These are phyloP conservation scores for Trichogramma dendrolimi DNA, from an alignment of 2,888 invertebrate genomes.

Conservation along the genomic window DNA sequence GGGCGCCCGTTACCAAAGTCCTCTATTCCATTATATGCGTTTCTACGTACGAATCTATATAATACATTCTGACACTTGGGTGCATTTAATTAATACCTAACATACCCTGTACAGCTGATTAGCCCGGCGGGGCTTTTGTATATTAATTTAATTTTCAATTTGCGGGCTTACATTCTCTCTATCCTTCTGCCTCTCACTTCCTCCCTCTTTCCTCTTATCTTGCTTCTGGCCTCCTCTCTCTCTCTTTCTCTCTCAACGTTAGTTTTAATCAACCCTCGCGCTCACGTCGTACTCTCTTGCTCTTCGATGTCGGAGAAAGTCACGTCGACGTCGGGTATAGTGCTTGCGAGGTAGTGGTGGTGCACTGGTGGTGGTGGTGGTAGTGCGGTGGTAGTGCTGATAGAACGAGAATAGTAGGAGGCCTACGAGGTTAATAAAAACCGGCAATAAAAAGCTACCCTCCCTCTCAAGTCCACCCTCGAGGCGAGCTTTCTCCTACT, in stretches of 20 bases:
- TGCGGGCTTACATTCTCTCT: constrained; percentile 50
- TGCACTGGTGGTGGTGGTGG: constrained; percentile 7
- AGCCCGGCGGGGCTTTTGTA: constrained; percentile 50
- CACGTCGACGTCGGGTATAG: background rate
- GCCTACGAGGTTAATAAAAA: constrained; percentile 49
- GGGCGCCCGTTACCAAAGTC: too few relatives aligned
- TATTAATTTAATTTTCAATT: constrained; percentile 54
- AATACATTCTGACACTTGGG: constrained; percentile 9
- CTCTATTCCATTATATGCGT: too few relatives aligned
- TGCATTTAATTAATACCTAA: constrained; percentile 48
- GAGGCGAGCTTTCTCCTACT: constrained; percentile 27
- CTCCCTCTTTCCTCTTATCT: constrained; percentile 17
- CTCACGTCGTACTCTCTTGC: constrained; percentile 11
- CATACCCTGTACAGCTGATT: constrained; percentile 49
- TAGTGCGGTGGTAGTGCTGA: constrained; percentile 21
- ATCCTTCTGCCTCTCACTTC: constrained; percentile 23
- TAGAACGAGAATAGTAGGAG: constrained; percentile 24
- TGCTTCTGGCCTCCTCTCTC: constrained; percentile 29
- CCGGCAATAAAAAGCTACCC: constrained; percentile 48
- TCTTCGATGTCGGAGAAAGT: constrained; percentile 4
- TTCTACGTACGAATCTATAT: too few relatives aligned
- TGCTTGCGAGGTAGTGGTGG: constrained; percentile 25
- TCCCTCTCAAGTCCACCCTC: constrained; percentile 47
- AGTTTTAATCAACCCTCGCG: constrained; percentile 46
- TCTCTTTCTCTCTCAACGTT: constrained; percentile 21